A percentile compares a stretch with the other conserved stretches of the same genome.
Conservation (phyloP, 1,140 invertebrate species). For the Aphis craccivora region DNA sequence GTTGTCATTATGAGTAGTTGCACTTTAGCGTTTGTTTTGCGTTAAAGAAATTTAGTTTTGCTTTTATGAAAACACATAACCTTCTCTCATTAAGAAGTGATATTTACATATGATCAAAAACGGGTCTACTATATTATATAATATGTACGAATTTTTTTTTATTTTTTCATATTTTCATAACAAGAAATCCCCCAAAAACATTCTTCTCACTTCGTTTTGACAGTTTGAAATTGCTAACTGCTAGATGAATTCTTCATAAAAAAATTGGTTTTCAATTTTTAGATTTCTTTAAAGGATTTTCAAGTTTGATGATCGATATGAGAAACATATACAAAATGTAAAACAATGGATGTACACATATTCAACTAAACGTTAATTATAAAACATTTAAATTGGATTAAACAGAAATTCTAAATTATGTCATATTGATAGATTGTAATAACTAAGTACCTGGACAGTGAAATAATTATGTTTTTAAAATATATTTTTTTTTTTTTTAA, state of each 20-base stretch:
- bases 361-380: background rate
- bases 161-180: background rate
- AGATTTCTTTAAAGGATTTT: background rate
- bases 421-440: background rate
- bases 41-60: too few relatives aligned
- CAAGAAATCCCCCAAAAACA: background rate
- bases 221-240: background rate
- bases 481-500: too few relatives aligned
- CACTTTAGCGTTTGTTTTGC: background rate
- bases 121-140: background rate
- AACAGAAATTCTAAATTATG: background rate
- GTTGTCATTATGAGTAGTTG: background rate
- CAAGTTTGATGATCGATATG: background rate
- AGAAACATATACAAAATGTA: background rate
- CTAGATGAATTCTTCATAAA: background rate
- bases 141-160: background rate
- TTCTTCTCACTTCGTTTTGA: background rate
- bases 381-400: background rate
- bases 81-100: background rate
- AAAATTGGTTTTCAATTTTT: background rate
- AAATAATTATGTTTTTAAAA: background rate
- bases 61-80: background rate
- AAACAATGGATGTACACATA: background rate
- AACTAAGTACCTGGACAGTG: background rate
- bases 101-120: background rate